A percentile compares a stretch with the other conserved stretches of the same genome.
phyloP scores from a whole-genome alignment of 2,113 vertebrate species.

The Morphnarchus princeps region DNA sequence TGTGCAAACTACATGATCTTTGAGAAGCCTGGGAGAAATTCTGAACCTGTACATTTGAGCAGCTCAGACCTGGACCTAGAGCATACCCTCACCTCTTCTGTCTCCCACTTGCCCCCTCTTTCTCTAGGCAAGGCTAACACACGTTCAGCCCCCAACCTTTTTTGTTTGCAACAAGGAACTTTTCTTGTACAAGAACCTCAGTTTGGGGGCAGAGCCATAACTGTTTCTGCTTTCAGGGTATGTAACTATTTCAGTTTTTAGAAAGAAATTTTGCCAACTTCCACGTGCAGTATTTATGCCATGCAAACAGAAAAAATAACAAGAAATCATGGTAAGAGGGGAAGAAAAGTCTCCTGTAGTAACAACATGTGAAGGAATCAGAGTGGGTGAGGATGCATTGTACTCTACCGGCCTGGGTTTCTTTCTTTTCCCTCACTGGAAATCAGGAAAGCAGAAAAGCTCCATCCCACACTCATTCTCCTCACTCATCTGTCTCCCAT shows the following conservation, averaged over 20 bases:
- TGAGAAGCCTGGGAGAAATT: not conserved
- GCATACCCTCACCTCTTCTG: not conserved
- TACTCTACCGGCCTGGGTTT: not conserved
- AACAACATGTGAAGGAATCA: not conserved
- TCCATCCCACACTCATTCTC: not conserved
- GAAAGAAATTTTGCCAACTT: not conserved
- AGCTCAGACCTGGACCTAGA: not conserved
- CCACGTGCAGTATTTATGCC: not conserved
- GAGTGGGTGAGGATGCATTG: not conserved
- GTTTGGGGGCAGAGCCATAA: not conserved
- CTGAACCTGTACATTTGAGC: not conserved
- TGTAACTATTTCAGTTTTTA: not conserved
- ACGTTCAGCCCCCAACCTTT: not conserved
- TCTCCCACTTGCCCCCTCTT: not conserved
- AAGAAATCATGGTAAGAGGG: not conserved
- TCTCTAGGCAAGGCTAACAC: not conserved
- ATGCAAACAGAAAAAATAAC: not conserved
- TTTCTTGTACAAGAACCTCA: not conserved
- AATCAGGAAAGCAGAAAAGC: not conserved
- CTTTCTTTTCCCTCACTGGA: not conserved
- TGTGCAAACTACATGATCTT: not conserved
- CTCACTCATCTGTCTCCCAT: not conserved
- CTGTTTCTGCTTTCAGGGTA: not conserved
- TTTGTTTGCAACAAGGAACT: not conserved
- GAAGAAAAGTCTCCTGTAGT: not conserved